Evolutionary conservation across 2,797 vertebrate genomes (phyloP).

Genomic region (Euphonia xanthogaster): DNA sequence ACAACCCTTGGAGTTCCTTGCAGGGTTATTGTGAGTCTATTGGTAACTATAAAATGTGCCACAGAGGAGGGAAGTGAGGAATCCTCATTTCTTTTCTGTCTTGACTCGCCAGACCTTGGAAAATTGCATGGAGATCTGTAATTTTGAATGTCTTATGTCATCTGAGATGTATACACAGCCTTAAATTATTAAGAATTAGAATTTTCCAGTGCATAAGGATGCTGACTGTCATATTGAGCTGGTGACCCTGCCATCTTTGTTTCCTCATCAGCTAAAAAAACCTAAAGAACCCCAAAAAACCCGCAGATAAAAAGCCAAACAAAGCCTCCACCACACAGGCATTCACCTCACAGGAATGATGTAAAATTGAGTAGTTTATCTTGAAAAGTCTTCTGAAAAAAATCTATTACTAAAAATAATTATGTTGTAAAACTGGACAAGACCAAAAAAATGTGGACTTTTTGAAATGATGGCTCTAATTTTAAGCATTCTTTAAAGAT

Average conservation of each 20-base stretch:
- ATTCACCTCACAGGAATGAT: background rate
- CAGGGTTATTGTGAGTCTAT: background rate
- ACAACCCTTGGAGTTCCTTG: background rate
- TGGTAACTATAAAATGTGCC: background rate
- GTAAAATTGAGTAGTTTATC: background rate
- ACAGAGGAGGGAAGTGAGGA: background rate
- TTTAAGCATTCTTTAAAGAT: background rate
- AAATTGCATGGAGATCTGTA: background rate
- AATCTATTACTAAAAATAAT: background rate
- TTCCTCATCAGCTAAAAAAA: background rate
- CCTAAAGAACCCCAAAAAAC: rapidly evolving
- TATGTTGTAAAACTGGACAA: background rate
- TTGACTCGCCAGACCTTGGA: background rate
- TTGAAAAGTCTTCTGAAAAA: background rate
- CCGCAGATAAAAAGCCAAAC: background rate
- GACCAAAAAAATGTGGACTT: background rate
- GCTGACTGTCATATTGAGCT: background rate
- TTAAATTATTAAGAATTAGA: background rate
- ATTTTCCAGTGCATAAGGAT: background rate
- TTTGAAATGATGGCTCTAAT: background rate
- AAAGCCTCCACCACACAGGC: no score
- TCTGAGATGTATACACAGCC: background rate
- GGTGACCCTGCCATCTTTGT: background rate
- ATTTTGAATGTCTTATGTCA: background rate
- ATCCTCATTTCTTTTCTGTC: background rate